Conservation (phyloP, 1,140 invertebrate genomes). For the Drosophila lacertosa region DNA sequence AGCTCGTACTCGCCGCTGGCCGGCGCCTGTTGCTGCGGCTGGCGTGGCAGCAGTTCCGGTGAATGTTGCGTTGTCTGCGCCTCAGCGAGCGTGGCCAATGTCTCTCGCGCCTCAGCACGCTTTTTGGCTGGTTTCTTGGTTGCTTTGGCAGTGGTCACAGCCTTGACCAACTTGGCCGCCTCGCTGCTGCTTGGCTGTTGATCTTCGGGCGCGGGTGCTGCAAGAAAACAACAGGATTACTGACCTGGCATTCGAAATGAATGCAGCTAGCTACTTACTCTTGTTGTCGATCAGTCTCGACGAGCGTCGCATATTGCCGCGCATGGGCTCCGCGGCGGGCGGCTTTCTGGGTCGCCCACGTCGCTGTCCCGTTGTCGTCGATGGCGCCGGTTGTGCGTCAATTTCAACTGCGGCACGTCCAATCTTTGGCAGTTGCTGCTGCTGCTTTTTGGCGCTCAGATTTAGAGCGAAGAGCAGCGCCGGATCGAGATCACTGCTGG, state of each 20-base stretch:
- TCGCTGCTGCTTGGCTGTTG: not conserved
- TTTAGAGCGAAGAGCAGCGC: constrained; percentile 65
- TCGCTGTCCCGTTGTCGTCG: constrained; percentile 11
- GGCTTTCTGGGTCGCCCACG: constrained; percentile 57
- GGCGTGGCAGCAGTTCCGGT: constrained; percentile 11
- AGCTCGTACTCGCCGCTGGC: constrained; percentile 35
- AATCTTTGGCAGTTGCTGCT: constrained; percentile 20
- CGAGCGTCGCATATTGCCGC: constrained; percentile 51
- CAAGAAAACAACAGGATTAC: not conserved
- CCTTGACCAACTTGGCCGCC: not conserved
- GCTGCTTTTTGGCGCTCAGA: constrained; percentile 73
- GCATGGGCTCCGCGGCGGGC: not conserved
- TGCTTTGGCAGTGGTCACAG: constrained; percentile 13
- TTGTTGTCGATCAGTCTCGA: constrained; percentile 54
- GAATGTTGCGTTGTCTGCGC: constrained; percentile 54
- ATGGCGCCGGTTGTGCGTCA: constrained; percentile 58
- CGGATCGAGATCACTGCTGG: constrained; percentile 47
- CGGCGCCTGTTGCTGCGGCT: not conserved
- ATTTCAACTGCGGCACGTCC: constrained; percentile 59
- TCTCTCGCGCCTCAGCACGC: constrained; percentile 42
- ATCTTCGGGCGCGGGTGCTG: constrained; percentile 40
- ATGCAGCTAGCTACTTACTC: constrained; percentile 27
- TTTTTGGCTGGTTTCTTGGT: constrained; percentile 64
- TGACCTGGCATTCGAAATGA: no score
- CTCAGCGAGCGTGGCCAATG: constrained; percentile 47